Percentiles rank a stretch among this genome's conserved stretches.
Conservation (phyloP, 1,140 invertebrate species). For the Heliothis subflexa region DNA sequence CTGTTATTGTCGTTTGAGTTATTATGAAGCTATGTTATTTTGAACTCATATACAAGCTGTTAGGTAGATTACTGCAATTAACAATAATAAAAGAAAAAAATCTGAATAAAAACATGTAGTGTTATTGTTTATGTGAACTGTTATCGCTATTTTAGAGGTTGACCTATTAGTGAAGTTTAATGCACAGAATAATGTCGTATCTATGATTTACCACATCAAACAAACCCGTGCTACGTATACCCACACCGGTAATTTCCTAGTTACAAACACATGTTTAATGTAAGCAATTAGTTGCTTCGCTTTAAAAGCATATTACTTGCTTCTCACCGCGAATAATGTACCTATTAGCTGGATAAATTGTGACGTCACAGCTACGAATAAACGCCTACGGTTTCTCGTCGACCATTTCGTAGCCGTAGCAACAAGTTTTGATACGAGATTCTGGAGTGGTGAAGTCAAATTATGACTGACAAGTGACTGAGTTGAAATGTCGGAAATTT, state of each 20-base stretch:
- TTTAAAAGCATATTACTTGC: slow-evolving; percentile 47
- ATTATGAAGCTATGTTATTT: too few species aligned
- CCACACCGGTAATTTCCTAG: slow-evolving; percentile 1
- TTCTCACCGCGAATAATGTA: slow-evolving; percentile 45
- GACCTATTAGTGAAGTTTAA: too few species aligned
- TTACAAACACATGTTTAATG: slow-evolving; percentile 27
- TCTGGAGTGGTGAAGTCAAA: neutral
- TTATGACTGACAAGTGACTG: slow-evolving; percentile 15
- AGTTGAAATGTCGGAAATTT: neutral
- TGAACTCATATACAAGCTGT: too few species aligned
- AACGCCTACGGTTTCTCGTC: slow-evolving; percentile 25
- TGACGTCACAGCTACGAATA: slow-evolving; percentile 31
- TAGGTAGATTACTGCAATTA: too few species aligned
- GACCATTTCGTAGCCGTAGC: slow-evolving; percentile 27
- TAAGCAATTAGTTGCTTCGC: slow-evolving; percentile 38
- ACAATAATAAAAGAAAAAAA: too few species aligned
- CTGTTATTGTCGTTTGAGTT: neutral
- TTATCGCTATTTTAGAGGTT: too few species aligned
- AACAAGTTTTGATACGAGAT: slow-evolving; percentile 29
- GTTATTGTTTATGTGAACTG: too few species aligned
- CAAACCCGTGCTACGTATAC: too few species aligned
- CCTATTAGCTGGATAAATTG: slow-evolving; percentile 42
- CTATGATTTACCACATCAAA: too few species aligned
- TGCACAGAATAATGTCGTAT: too few species aligned
- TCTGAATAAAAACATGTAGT: too few species aligned